phyloP scores from a whole-genome alignment of 2,888 invertebrate species.

The Desoria tigrina region DNA sequence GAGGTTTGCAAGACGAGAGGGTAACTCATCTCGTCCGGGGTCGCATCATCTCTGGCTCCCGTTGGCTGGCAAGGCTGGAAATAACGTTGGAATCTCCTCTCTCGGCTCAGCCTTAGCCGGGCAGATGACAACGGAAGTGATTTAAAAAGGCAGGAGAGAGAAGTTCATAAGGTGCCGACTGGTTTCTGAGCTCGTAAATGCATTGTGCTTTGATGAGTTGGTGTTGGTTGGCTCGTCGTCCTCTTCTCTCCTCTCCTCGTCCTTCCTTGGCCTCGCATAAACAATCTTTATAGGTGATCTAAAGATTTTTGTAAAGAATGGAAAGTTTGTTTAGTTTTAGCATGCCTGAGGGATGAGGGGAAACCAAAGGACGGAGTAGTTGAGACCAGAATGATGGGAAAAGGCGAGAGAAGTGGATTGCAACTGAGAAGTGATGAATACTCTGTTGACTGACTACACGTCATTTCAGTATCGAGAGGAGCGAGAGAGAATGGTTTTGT shows the following conservation, averaged over 20 bases:
- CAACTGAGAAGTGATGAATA: slow-evolving; percentile 12
- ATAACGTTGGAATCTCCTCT: too few relatives aligned
- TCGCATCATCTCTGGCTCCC: too few relatives aligned
- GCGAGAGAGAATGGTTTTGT: background rate
- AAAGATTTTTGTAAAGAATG: slow-evolving; percentile 10
- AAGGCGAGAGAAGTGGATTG: slow-evolving; percentile 11
- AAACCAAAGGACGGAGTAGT: background rate
- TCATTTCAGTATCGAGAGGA: slow-evolving; percentile 21
- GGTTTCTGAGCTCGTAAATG: too few relatives aligned
- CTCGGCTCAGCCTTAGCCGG: too few relatives aligned
- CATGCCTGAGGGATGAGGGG: slow-evolving; percentile 12
- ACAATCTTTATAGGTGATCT: slow-evolving; percentile 4
- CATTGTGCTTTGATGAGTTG: too few relatives aligned
- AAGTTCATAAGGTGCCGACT: too few relatives aligned
- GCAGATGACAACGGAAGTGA: slow-evolving; percentile 7
- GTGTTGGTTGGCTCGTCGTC: too few relatives aligned
- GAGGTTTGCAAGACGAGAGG: too few relatives aligned
- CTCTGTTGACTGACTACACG: slow-evolving; percentile 20
- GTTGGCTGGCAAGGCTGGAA: too few relatives aligned
- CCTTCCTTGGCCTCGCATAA: too few relatives aligned
- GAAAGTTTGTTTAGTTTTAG: slow-evolving; percentile 16
- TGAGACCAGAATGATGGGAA: slow-evolving; percentile 3
- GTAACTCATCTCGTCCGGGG: too few relatives aligned
- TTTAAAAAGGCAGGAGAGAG: background rate
- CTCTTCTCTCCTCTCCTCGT: too few relatives aligned